Base-by-base conservation (phyloP, 2,888 invertebrate species). In the Coremacera marginata region DNA sequence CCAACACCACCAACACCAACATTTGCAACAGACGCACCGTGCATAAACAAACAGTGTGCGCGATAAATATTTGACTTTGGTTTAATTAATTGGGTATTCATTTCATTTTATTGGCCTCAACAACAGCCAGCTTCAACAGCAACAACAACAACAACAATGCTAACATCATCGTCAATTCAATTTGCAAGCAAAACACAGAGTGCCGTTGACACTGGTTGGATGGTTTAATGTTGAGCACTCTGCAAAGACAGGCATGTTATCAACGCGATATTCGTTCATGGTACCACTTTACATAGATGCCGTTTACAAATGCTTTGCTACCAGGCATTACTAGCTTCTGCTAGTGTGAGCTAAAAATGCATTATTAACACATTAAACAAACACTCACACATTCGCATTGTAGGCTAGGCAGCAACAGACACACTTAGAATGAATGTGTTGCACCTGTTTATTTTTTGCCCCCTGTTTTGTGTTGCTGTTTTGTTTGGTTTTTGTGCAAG, bases 31-130 rank as follows among this genome's bases (percentile, higher is more conserved):
- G 31, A 34, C n/a, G n/a, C 51, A 25, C 14, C 44, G 71, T 25
- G 22, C 37, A 19, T 14, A 37, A 57, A 37, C 71, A 71, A 73
- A 51, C 73, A 73, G 63, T 51, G 63, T 51, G 31, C 49, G 51
- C 63, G 63, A 31, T 63, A 73, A 73, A 73, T 73, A 73, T 73
- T 73, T 73, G 73, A 73, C 63, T 73, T 63, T 22, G 73, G 73
- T 63, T 71, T 51, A 73, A 73, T 73, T 51, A 73, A 63, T 73
- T 65, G 73, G 52, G 57, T 60, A 60, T 71, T 60, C 57, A 60
- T 60, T 71, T 71, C 71, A 60, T 71, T 71, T 73, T 65, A 62
- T 63, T 73, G 63, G 62, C 14, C 31, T 25, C 25, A 5, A 51
- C 62, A 70, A 37, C 31, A 19, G n/a, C n/a, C 14, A 8, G 11